A percentile compares a stretch with the other conserved stretches of the same genome.
Evolutionary conservation across 2,888 invertebrate species (phyloP).

Genomic region (Zhengitettix transpicula): DNA sequence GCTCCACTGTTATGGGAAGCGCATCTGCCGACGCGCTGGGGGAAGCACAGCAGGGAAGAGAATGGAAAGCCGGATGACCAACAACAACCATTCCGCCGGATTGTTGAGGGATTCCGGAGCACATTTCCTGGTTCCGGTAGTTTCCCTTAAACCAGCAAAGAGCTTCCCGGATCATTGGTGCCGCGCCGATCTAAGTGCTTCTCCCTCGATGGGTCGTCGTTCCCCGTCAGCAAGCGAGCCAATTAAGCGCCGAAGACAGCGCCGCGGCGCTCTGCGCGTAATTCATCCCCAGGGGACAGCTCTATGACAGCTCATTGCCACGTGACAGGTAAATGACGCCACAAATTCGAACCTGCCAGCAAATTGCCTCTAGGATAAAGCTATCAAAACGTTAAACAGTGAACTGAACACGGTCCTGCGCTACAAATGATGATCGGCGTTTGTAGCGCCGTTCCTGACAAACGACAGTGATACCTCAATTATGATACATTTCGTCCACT

Average conservation of each 20-base stretch:
- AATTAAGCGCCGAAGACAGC: background rate
- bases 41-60: constrained; percentile 1
- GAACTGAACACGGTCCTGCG: too few species aligned
- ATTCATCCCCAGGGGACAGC: background rate
- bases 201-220: background rate
- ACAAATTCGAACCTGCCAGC: background rate
- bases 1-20: background rate
- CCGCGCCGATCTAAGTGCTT: background rate
- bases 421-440: too few species aligned
- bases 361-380: background rate
- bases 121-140: constrained; percentile 30
- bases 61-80: constrained; percentile 8
- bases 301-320: background rate
- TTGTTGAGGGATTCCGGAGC: constrained; percentile 23
- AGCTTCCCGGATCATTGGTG: constrained; percentile 21
- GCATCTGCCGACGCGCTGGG: background rate
- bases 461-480: background rate
- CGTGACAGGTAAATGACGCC: background rate
- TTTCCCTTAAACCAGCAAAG: constrained; percentile 13
- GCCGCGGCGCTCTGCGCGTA: background rate
- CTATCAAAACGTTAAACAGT: background rate
- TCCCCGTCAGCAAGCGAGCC: background rate
- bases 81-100: constrained; percentile 12
- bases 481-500: too few species aligned
- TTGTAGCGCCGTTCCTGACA: background rate